Base-by-base conservation (phyloP, 2,113 vertebrate species). In the Atractosteus spatula region DNA sequence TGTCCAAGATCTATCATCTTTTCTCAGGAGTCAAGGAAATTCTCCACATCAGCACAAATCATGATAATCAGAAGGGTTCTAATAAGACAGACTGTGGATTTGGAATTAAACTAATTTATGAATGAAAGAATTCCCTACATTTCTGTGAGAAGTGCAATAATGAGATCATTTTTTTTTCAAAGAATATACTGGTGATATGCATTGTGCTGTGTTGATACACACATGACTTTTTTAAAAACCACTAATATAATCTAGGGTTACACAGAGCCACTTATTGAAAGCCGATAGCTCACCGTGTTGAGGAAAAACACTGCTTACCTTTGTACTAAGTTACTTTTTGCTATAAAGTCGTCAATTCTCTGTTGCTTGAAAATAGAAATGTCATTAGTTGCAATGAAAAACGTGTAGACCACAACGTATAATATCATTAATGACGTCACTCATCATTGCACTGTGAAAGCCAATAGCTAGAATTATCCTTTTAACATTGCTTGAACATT, bases 1-100 rank as follows among this genome's bases (percentile, higher is more conserved):
- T 82, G 72, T 73, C 43, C 10, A 51, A 80, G 75, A 78, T 74
- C 71, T 73, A 47, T 66, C 47, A 65, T 7, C 66, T 77, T 75
- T 51, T 62, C 55, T 77, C 61, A 75, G 67, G 77, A 68, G 74
- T 76, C 68, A 62, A 72, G n/a, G 57, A 29, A 29, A 29, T 29
- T 29, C 29, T 29, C 29, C 29, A 29, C 29, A 29, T 29, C 29
- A 29, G 29, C 29, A 29, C 1, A 29, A 29, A 29, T 29, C 29
- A 29, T 29, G 29, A 29, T 1, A 29, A 29, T 29, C 29, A 10
- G 16, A 67, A 66, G 7, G 56, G 44, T 74, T 43, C 61, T 41
- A 57, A 3, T 7, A 13, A 63, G 0, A 70, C 70, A 69, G 0
- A n/a, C 13, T 45, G 29, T 29, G 29, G 29, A 29, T 29, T 29